Conservation (phyloP, 2,888 invertebrate species). For the Heliothis peltigera region DNA sequence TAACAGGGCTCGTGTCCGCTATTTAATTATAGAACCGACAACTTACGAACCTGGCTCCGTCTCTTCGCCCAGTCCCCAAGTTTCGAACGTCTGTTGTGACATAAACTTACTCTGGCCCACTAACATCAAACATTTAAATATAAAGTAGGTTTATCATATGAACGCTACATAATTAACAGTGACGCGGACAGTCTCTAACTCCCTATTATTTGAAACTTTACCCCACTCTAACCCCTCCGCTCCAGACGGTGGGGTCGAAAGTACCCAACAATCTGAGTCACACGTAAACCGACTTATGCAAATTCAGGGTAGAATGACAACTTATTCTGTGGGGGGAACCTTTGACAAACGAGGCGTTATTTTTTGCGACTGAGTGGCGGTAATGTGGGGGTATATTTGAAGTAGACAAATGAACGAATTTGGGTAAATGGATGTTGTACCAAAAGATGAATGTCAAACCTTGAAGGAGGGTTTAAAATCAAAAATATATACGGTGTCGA, state of each 20-base stretch:
- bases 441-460: neutral
- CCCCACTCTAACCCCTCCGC: constrained; percentile 9
- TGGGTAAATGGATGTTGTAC: neutral
- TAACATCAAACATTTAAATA: constrained; percentile 1
- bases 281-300: constrained; percentile 47
- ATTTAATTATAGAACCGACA: neutral
- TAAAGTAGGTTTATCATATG: constrained; percentile 23
- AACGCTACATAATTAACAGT: constrained; percentile 35
- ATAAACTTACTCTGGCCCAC: neutral
- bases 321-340: constrained; percentile 25
- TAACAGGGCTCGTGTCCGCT: too few relatives aligned
- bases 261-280: constrained; percentile 45
- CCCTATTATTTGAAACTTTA: constrained; percentile 15
- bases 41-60: neutral
- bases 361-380: constrained; percentile 30
- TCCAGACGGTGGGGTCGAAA: constrained; percentile 17
- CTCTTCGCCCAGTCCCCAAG: neutral
- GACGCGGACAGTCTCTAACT: neutral
- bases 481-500: too few relatives aligned
- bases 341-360: constrained; percentile 44
- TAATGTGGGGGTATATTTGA: constrained; percentile 19
- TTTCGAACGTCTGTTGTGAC: too few relatives aligned
- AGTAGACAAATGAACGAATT: constrained; percentile 23
- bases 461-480: neutral
- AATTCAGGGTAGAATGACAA: constrained; percentile 49